Evolutionary conservation across 2,113 vertebrate genomes (phyloP).

Genomic region (Illadopsis cleaveri): DNA sequence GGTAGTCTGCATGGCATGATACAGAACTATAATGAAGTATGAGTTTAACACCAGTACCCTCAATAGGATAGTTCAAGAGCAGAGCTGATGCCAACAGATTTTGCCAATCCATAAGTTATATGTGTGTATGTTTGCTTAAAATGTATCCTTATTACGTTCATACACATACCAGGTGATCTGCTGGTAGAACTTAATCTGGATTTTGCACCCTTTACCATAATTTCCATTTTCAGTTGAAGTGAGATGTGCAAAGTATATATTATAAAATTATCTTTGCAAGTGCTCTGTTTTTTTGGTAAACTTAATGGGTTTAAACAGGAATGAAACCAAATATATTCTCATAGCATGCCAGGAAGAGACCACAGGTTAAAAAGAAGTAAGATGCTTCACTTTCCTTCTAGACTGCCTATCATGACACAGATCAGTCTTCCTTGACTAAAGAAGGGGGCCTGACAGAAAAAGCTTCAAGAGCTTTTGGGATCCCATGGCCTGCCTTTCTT

Average conservation of each 20-base stretch:
- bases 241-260: fast-evolving
- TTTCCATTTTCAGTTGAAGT: background rate
- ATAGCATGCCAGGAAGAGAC: background rate
- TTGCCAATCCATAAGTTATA: background rate
- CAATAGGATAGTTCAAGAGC: background rate
- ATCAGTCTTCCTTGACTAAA: background rate
- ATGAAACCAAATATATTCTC: background rate
- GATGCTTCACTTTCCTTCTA: background rate
- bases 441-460: background rate
- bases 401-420: too few species aligned
- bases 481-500: background rate
- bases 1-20: fast-evolving
- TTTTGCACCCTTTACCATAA: background rate
- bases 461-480: background rate
- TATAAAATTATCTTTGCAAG: background rate
- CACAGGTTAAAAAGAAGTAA: background rate
- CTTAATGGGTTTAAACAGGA: background rate
- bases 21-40: background rate
- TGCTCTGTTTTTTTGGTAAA: background rate
- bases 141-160: fast-evolving
- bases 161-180: background rate
- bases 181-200: background rate
- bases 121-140: background rate
- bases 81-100: background rate
- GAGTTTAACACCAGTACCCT: background rate